Evolutionary conservation across 2,888 invertebrate species (phyloP).

Genomic region (Drosophila fungiperda): DNA sequence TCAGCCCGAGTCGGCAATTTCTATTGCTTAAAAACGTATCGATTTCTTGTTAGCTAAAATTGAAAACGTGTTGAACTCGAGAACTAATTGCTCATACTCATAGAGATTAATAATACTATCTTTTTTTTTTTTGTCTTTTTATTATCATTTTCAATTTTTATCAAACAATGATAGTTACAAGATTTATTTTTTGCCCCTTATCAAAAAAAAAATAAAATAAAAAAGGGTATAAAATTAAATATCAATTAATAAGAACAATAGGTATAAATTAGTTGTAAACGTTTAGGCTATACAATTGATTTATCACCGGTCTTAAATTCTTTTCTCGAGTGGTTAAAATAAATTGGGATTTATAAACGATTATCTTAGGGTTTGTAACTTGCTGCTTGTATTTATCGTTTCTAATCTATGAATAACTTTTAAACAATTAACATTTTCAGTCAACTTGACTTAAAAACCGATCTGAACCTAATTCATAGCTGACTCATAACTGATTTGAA

Average conservation of each 20-base stretch:
- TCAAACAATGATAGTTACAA: constrained; percentile 8
- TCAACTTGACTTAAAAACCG: background rate
- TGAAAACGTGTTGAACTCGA: background rate
- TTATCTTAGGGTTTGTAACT: background rate
- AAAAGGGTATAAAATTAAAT: background rate
- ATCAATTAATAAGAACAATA: background rate
- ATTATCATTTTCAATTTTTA: constrained; percentile 4
- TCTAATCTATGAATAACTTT: background rate
- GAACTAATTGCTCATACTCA: background rate
- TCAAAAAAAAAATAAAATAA: background rate
- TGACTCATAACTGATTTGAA: background rate
- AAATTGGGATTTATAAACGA: background rate
- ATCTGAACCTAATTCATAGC: background rate
- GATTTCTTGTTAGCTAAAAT: constrained; percentile 1
- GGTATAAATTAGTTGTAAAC: background rate
- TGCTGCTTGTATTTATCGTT: background rate
- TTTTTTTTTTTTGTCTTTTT: background rate
- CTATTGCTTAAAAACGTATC: constrained; percentile 3
- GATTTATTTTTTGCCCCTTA: constrained; percentile 6
- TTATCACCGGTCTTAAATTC: background rate
- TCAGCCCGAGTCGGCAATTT: background rate
- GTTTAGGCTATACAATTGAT: background rate
- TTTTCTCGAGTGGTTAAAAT: background rate
- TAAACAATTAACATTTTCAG: background rate
- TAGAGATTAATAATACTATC: background rate